phyloP scores from a whole-genome alignment of 2,797 vertebrate genomes.

The Propithecus deckenii region DNA sequence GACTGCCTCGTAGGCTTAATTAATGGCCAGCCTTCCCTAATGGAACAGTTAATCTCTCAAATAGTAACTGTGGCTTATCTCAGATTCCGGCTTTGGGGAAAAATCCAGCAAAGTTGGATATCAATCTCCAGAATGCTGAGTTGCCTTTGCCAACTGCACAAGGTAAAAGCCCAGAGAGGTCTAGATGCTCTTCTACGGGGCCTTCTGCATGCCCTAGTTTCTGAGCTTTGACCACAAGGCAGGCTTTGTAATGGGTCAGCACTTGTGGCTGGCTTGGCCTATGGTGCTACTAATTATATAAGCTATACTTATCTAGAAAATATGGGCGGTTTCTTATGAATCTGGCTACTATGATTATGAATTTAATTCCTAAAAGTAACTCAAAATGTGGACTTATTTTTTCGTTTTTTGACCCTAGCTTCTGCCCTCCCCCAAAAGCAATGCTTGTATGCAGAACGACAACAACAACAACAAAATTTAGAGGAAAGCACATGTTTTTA shows the following conservation, averaged over 20 bases:
- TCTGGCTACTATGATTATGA: constrained; percentile 58
- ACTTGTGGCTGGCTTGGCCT: constrained; percentile 74
- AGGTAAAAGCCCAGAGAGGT: neutral
- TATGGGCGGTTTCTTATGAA: constrained; percentile 53
- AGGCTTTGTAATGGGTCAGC: constrained; percentile 62
- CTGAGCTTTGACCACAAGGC: constrained; percentile 29
- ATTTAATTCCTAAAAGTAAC: constrained; percentile 62
- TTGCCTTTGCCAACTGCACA: neutral
- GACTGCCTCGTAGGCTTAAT: constrained; percentile 46
- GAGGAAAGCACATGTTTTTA: neutral
- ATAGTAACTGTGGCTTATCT: constrained; percentile 61
- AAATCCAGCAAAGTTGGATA: constrained; percentile 57
- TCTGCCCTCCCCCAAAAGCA: neutral
- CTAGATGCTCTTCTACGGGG: neutral
- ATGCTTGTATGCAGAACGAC: neutral
- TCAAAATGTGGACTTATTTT: neutral
- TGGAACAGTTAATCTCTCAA: constrained; percentile 62
- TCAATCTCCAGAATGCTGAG: constrained; percentile 34
- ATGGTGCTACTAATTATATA: constrained; percentile 65
- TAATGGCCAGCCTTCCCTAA: constrained; percentile 51
- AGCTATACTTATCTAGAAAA: constrained; percentile 72
- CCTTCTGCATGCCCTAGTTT: constrained; percentile 62
- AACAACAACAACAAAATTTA: neutral
- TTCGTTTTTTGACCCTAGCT: neutral
- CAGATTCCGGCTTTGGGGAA: constrained; percentile 51